Evolutionary conservation across 1,140 invertebrate genomes (phyloP), one percentile per base, ranked within the genome.

Genomic region (Lepidurus packardi): DNA sequence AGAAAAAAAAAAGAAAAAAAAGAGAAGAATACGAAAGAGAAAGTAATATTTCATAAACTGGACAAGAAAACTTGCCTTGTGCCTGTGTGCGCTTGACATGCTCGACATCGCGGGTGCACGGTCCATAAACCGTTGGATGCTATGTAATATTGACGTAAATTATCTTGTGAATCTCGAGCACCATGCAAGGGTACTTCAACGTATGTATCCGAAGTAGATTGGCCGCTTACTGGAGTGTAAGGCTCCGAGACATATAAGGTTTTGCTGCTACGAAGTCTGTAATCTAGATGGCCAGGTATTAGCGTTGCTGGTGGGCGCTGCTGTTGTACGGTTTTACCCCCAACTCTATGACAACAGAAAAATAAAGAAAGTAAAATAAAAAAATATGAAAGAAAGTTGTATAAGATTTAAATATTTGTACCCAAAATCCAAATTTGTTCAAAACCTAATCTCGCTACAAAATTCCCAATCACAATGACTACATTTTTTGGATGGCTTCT

Each of bases 141-240:
- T 0, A 65, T 65, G 13, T 65, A 65, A 65, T 65, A 65, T 21
- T 65, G 53, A 21, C 53, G 53, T 3, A 21, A 11, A 8, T 65
- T 65, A 65, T 65, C 53, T 65, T 65, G 53, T 21, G 53, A 65
- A 65, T 65, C 53, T 65, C 53, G 53, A 13, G 53, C 16, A 65
- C 53, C 53, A 13, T 65, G 53, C 53, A 65, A 65, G 53, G 53
- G 53, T 9, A 65, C 53, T 65, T 65, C 53, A 13, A 65, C 53
- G 53, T 65, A 65, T n/a, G 53, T 65, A 65, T 65, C 53, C 9
- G 53, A 65, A 13, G 53, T 65, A 16, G 53, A 65, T 65, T 65
- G n/a, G 53, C 53, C 53, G 13, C 53, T 65, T 9, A 13, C 53
- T 7, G 53, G 13, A 65, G 16, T 21, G 53, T 65, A 65, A 21